These are phyloP conservation scores for Rambutsinella grinnellia DNA, from an alignment of 2,888 invertebrate genomes.

Conservation along the genomic window DNA sequence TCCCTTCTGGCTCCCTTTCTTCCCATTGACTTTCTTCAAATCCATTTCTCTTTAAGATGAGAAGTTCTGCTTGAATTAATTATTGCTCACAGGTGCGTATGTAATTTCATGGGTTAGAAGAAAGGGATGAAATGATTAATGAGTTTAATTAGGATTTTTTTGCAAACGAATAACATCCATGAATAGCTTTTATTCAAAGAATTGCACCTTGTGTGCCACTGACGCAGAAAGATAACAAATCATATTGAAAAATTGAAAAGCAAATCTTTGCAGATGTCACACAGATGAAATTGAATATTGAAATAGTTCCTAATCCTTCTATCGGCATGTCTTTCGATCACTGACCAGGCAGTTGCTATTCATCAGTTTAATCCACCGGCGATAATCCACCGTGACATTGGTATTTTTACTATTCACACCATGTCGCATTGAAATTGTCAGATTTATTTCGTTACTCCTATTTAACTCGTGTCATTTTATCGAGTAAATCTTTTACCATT, in stretches of 20 bases:
- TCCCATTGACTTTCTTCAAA: neutral
- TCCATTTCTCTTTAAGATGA: neutral
- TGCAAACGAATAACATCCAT: constrained; percentile 10
- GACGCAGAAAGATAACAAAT: neutral
- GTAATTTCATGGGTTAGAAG: neutral
- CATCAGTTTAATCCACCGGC: neutral
- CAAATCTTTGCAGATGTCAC: too few species aligned
- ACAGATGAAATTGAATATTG: too few species aligned
- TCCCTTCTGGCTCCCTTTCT: neutral
- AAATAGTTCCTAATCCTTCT: too few species aligned
- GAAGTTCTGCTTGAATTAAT: constrained; percentile 13
- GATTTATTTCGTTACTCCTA: too few species aligned
- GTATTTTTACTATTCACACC: neutral
- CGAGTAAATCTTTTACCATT: too few species aligned
- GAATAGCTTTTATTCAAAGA: neutral
- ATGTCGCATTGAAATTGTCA: too few species aligned
- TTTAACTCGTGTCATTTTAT: too few species aligned
- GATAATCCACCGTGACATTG: neutral
- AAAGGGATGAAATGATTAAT: constrained; percentile 42
- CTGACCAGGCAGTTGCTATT: too few species aligned
- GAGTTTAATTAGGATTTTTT: constrained; percentile 44
- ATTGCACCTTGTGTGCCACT: neutral
- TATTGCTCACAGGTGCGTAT: constrained; percentile 17
- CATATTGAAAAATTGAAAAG: neutral
- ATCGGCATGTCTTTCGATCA: too few species aligned